phyloP scores from a whole-genome alignment of 2,888 invertebrate species.

The Xylota segnis region DNA sequence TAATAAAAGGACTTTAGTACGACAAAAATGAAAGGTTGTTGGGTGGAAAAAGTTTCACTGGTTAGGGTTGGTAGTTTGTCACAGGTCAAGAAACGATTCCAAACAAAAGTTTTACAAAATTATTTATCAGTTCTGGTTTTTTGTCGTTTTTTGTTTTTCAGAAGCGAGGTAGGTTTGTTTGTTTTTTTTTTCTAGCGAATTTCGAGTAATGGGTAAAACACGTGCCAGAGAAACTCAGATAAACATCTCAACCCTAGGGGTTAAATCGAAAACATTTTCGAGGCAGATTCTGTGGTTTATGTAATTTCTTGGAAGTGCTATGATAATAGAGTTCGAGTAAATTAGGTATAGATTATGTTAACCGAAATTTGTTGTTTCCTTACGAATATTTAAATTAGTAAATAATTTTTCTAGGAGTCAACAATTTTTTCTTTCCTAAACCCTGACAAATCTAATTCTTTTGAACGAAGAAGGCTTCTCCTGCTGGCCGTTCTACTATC shows the following conservation, averaged over 20 bases:
- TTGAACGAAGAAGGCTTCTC: no score
- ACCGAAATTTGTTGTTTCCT: no score
- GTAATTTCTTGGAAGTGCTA: background rate
- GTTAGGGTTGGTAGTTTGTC: background rate
- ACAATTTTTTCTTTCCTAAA: no score
- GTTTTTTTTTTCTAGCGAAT: background rate
- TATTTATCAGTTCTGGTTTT: background rate
- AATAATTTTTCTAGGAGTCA: no score
- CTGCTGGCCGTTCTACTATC: no score
- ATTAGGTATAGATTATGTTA: no score
- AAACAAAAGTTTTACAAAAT: constrained; percentile 6
- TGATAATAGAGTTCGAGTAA: background rate
- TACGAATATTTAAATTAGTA: no score
- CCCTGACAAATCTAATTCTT: no score
- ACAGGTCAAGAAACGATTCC: background rate
- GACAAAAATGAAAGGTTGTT: background rate
- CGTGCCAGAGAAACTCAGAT: background rate
- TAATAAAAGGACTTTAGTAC: background rate
- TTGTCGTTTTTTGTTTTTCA: background rate
- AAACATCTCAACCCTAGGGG: background rate
- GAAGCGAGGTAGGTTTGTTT: background rate
- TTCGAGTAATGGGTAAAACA: background rate
- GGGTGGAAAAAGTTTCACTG: background rate
- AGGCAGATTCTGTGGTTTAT: background rate
- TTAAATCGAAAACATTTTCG: background rate